phyloP scores from a whole-genome alignment of 1,140 invertebrate species.

The Lepidurus packardi region DNA sequence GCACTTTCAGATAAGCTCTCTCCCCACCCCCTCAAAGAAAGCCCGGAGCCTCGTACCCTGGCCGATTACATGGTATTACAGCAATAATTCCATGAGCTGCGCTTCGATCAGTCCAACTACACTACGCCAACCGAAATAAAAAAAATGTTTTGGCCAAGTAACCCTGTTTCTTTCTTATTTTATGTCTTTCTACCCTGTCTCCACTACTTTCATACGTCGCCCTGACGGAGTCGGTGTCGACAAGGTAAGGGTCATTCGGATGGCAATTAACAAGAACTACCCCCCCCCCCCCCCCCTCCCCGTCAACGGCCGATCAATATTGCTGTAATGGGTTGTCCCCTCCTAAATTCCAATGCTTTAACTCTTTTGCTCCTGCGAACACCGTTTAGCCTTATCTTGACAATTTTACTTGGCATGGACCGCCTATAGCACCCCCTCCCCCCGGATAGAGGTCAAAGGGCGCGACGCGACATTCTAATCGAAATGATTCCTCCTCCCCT shows the following conservation, averaged over 20 bases:
- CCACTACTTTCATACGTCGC: not conserved
- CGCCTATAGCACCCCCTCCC: not conserved
- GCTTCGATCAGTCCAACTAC: not conserved
- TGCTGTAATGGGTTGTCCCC: not conserved
- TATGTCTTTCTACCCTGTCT: not conserved
- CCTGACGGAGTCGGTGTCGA: not conserved
- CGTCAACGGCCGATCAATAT: not conserved
- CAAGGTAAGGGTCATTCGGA: conserved; percentile 4
- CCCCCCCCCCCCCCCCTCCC: too few species aligned
- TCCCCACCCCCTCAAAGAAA: not conserved
- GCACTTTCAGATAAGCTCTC: not conserved
- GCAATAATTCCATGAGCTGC: not conserved
- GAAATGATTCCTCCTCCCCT: not conserved
- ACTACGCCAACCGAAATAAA: not conserved
- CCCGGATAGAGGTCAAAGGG: not conserved
- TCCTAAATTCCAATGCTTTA: not conserved
- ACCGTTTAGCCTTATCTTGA: not conserved
- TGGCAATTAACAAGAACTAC: not conserved
- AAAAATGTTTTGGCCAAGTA: not conserved
- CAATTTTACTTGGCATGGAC: not conserved
- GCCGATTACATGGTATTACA: conserved; percentile 9
- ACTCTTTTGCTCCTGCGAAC: not conserved
- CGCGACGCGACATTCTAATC: conserved; percentile 1
- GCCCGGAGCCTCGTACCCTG: not conserved
- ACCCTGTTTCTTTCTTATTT: not conserved